Conservation (phyloP, 2,797 vertebrate species). For the Myotis findleyi region DNA sequence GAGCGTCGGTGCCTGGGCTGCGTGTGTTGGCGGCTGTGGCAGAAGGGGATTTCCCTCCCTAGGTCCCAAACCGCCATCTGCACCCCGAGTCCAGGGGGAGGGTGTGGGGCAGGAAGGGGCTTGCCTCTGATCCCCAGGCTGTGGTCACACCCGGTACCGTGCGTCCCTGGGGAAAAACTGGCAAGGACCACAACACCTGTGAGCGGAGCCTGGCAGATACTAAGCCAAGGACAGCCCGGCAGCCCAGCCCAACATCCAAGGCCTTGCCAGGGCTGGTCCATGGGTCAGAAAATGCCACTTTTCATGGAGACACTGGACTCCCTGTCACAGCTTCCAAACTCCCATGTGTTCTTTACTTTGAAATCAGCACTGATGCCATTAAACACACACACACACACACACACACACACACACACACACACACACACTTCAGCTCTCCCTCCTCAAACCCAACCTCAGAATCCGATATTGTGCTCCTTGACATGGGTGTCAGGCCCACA, state of each 20-base stretch:
- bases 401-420: too few relatives aligned
- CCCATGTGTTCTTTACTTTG: background rate
- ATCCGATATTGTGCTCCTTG: background rate
- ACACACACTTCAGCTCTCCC: background rate
- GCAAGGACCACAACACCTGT: background rate
- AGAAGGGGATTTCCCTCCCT: background rate
- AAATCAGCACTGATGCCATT: background rate
- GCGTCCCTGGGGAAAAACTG: background rate
- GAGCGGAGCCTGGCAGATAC: background rate
- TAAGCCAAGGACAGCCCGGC: background rate
- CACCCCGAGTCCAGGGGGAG: fast-evolving
- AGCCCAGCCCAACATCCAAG: background rate
- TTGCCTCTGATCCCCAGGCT: background rate
- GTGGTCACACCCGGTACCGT: fast-evolving
- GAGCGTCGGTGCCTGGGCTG: background rate
- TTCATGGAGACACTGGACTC: background rate
- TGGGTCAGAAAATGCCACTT: background rate
- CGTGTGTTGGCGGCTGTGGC: background rate
- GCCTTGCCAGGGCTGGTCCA: background rate
- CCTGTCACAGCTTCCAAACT: background rate
- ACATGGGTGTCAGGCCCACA: background rate
- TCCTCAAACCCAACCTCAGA: background rate
- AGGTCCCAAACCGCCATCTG: background rate
- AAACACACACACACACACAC: too few relatives aligned
- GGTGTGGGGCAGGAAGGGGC: background rate